These are phyloP conservation scores for Ceramica pisi DNA, from an alignment of 2,888 invertebrate species.

Conservation along the genomic window DNA sequence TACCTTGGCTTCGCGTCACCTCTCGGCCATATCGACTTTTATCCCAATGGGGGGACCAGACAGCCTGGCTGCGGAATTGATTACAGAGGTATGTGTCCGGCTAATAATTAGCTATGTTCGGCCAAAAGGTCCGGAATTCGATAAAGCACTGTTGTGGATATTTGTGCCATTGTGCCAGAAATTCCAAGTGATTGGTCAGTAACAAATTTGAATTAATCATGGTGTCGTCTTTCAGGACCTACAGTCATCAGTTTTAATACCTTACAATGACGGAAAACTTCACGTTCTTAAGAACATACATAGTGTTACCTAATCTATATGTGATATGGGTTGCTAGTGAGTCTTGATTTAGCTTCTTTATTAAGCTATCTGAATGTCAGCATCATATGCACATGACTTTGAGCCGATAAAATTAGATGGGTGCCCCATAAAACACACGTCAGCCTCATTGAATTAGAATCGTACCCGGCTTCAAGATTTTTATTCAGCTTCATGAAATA, in stretches of 20 bases:
- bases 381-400: conserved; percentile 1
- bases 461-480: background rate
- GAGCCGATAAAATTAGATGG: conserved; percentile 1
- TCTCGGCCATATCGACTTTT: conserved; percentile 92
- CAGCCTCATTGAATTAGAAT: background rate
- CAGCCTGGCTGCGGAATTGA: conserved; percentile 91
- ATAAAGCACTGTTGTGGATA: background rate
- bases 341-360: background rate
- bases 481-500: background rate
- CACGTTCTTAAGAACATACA: no score
- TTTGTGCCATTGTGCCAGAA: background rate
- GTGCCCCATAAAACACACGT: background rate
- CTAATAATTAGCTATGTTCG: background rate
- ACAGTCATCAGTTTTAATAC: background rate
- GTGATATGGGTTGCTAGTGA: background rate
- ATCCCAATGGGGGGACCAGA: conserved; percentile 91
- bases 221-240: background rate
- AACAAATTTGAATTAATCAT: background rate
- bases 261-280: background rate
- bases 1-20: conserved; percentile 91
- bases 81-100: conserved; percentile 82
- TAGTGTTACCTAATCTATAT: no score
- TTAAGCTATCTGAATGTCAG: background rate
- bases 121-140: background rate
- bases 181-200: background rate